Conservation (phyloP, 2,888 invertebrate species). For the Leptinotarsa haldemani region DNA sequence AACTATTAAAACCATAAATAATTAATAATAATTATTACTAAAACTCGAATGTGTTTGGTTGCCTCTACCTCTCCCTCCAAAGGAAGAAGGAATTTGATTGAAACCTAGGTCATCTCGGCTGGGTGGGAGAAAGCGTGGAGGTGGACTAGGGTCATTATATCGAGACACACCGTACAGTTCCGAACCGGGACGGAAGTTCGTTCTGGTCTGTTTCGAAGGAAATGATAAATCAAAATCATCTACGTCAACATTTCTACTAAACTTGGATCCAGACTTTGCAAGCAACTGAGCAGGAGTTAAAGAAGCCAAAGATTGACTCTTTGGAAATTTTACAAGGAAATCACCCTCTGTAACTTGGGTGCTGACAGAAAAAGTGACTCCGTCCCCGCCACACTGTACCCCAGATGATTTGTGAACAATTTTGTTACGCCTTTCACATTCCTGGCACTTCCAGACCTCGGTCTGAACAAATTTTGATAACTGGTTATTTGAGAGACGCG, state of each 20-base stretch:
- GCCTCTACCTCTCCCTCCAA: slow-evolving; percentile 18
- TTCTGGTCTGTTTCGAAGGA: neutral
- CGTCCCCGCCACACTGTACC: slow-evolving; percentile 52
- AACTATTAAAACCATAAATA: slow-evolving; percentile 11
- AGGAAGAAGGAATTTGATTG: neutral
- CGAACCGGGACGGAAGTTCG: neutral
- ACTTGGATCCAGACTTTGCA: slow-evolving; percentile 46
- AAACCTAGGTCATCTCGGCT: slow-evolving; percentile 4
- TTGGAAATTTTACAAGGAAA: slow-evolving; percentile 52
- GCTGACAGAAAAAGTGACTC: slow-evolving; percentile 53
- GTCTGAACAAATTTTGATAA: slow-evolving; percentile 55
- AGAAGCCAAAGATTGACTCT: slow-evolving; percentile 61
- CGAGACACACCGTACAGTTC: slow-evolving; percentile 7
- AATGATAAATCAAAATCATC: slow-evolving; percentile 36
- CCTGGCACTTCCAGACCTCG: slow-evolving; percentile 54
- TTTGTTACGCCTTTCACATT: slow-evolving; percentile 57
- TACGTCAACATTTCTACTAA: slow-evolving; percentile 23
- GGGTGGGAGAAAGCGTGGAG: neutral
- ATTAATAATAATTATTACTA: slow-evolving; percentile 17
- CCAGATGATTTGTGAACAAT: slow-evolving; percentile 49
- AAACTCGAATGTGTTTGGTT: slow-evolving; percentile 9
- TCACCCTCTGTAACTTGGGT: slow-evolving; percentile 62
- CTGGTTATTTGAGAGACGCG: slow-evolving; percentile 23
- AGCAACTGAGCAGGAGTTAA: slow-evolving; percentile 64
- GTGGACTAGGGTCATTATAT: slow-evolving; percentile 5